Conservation (phyloP, 2,888 invertebrate genomes). For the Dioctria rufipes region DNA sequence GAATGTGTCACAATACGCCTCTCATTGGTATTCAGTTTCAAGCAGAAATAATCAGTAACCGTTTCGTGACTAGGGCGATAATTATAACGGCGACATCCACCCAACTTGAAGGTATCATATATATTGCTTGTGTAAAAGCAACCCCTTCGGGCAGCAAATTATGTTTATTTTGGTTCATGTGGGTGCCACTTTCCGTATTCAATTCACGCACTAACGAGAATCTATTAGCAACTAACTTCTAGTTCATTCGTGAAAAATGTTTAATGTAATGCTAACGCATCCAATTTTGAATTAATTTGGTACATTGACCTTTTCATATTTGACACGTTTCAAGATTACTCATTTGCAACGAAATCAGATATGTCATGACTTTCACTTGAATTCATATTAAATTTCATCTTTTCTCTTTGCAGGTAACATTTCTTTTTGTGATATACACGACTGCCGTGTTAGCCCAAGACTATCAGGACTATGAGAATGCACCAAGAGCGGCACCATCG, state of each 20-base stretch:
- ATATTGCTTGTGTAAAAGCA: neutral
- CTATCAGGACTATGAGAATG: slow-evolving; percentile 70
- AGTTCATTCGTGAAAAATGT: neutral
- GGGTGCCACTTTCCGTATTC: neutral
- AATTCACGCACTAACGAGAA: neutral
- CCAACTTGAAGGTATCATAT: neutral
- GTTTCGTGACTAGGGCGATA: slow-evolving; percentile 12
- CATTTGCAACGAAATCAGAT: neutral
- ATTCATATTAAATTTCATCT: neutral
- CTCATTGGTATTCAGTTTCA: slow-evolving; percentile 37
- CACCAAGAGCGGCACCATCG: slow-evolving; percentile 66
- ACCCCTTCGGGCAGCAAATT: neutral
- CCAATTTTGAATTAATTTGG: neutral
- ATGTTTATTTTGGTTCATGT: neutral
- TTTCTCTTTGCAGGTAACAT: slow-evolving; percentile 63
- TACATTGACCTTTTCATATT: neutral
- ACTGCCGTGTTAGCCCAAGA: slow-evolving; percentile 67
- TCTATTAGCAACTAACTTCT: neutral
- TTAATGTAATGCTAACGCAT: neutral
- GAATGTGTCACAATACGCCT: neutral
- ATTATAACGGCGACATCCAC: neutral
- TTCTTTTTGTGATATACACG: slow-evolving; percentile 64
- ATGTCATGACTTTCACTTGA: neutral
- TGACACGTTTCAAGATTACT: neutral
- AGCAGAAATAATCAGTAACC: slow-evolving; percentile 26